Percentiles rank a stretch among this genome's conserved stretches.
Conservation (phyloP, 2,113 vertebrate genomes). For the Aepyceros melampus region DNA sequence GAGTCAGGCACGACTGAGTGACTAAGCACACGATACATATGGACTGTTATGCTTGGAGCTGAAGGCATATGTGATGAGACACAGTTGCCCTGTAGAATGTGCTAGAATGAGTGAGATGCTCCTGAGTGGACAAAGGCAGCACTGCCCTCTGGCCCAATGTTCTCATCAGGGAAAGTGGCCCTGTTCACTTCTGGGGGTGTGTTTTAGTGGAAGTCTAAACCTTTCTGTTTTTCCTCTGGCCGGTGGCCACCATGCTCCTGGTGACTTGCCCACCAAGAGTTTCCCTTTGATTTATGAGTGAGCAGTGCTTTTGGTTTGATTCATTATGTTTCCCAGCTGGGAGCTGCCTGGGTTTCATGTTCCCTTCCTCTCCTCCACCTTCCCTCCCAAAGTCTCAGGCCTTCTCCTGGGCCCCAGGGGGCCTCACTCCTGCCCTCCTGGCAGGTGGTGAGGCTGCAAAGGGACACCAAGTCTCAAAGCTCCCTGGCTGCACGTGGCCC, state of each 20-base stretch:
- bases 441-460: neutral
- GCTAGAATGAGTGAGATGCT: neutral
- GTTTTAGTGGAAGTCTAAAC: neutral
- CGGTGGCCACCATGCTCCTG: neutral
- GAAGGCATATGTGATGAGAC: neutral
- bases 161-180: neutral
- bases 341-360: neutral
- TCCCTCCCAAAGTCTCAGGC: neutral
- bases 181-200: neutral
- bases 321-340: constrained; percentile 26
- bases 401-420: neutral
- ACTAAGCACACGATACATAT: neutral
- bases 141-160: neutral
- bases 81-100: neutral
- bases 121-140: neutral
- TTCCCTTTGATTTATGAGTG: constrained; percentile 40
- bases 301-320: neutral
- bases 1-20: neutral
- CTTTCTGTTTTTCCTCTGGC: neutral
- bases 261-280: neutral
- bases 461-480: neutral
- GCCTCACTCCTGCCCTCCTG: neutral
- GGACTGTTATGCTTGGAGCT: neutral
- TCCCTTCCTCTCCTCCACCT: neutral
- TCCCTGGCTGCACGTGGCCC: neutral